A percentile compares a stretch with the other conserved stretches of the same genome.
phyloP scores from a whole-genome alignment of 2,888 invertebrate genomes.

The Lochmaea crataegi region DNA sequence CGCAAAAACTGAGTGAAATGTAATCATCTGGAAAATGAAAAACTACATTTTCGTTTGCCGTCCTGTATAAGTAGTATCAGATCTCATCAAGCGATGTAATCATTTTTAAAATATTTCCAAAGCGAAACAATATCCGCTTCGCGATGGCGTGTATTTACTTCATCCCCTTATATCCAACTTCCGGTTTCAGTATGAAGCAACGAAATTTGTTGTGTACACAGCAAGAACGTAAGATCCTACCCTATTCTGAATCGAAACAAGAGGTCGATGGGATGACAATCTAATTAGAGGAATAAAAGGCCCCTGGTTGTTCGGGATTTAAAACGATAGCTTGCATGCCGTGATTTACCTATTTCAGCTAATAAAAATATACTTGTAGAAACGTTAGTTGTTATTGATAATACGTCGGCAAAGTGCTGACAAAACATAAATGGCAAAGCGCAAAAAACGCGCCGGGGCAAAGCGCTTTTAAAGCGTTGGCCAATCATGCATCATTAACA shows the following conservation, averaged over 20 bases:
- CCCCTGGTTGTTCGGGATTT: too few relatives aligned
- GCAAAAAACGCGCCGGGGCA: too few relatives aligned
- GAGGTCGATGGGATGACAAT: background rate
- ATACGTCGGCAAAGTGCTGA: too few relatives aligned
- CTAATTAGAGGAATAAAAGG: too few relatives aligned
- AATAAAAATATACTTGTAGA: too few relatives aligned
- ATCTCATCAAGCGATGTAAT: background rate
- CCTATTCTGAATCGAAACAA: background rate
- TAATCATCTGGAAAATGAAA: background rate
- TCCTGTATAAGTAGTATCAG: background rate
- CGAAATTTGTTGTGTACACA: constrained; percentile 41
- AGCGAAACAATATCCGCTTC: constrained; percentile 34
- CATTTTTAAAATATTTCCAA: constrained; percentile 14
- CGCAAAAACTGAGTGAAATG: background rate
- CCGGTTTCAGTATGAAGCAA: constrained; percentile 36
- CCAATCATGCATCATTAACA: too few relatives aligned
- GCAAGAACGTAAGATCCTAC: constrained; percentile 50
- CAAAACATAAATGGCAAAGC: too few relatives aligned
- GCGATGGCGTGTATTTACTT: constrained; percentile 25
- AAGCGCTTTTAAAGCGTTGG: too few relatives aligned
- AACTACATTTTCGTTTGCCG: background rate
- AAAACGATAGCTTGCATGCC: too few relatives aligned
- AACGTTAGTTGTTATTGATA: too few relatives aligned
- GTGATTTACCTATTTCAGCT: too few relatives aligned
- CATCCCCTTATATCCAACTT: constrained; percentile 33